Evolutionary conservation across 2,113 vertebrate species (phyloP).

Genomic region (Siphamia tubifer): DNA sequence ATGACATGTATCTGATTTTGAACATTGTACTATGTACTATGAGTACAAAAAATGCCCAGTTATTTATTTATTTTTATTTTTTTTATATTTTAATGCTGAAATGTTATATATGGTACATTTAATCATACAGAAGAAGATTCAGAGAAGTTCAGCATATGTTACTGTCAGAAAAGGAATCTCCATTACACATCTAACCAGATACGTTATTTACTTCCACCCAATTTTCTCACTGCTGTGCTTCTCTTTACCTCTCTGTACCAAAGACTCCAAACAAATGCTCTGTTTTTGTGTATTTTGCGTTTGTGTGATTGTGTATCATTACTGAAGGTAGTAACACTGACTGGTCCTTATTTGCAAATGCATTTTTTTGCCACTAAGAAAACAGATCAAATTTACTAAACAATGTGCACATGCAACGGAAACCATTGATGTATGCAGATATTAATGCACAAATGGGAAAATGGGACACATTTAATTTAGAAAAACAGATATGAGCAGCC

Average conservation of each 20-base stretch:
- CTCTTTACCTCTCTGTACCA: background rate
- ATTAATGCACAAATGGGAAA: background rate
- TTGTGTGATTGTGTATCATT: background rate
- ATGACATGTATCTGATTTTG: too few relatives aligned
- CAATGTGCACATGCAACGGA: background rate
- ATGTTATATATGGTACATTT: too few relatives aligned
- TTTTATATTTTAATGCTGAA: too few relatives aligned
- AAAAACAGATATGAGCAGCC: background rate
- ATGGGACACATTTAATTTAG: too few relatives aligned
- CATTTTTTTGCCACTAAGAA: background rate
- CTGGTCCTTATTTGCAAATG: background rate
- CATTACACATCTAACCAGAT: background rate
- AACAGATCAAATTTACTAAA: background rate
- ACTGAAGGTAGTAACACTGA: conserved; percentile 25
- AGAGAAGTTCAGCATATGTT: too few relatives aligned
- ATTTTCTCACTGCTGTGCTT: background rate
- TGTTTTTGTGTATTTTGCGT: background rate
- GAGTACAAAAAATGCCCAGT: too few relatives aligned
- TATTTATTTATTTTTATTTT: too few relatives aligned
- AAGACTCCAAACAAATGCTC: background rate
- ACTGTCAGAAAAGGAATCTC: background rate
- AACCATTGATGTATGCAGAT: background rate
- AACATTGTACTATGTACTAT: too few relatives aligned
- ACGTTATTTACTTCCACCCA: background rate
- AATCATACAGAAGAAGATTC: too few relatives aligned